A percentile compares a stretch with the other conserved stretches of the same genome.
Evolutionary conservation across 1,140 invertebrate species (phyloP).

Genomic region (Drosophila lacteicornis): DNA sequence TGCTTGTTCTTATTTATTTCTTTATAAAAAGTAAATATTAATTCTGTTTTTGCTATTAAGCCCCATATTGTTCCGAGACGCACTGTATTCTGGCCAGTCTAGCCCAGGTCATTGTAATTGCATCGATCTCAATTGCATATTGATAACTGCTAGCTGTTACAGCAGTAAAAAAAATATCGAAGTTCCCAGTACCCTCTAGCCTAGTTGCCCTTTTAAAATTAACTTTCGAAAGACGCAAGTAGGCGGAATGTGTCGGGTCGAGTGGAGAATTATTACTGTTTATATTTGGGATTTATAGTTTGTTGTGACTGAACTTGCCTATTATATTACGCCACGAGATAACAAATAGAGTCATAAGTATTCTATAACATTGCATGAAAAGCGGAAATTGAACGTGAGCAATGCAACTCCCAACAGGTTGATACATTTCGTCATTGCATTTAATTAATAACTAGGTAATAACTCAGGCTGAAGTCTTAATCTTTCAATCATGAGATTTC

Average conservation of each 20-base stretch:
- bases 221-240: neutral
- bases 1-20: neutral
- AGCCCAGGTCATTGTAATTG: slow-evolving; percentile 4
- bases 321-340: slow-evolving; percentile 29
- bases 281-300: slow-evolving; percentile 36
- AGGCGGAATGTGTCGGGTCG: neutral
- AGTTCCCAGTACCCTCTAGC: neutral
- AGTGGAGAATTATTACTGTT: slow-evolving; percentile 30
- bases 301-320: slow-evolving; percentile 27
- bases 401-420: slow-evolving; percentile 4
- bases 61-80: neutral
- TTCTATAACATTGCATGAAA: slow-evolving; percentile 29
- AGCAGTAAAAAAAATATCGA: neutral
- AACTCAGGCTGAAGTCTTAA: slow-evolving; percentile 5
- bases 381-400: slow-evolving; percentile 27
- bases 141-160: slow-evolving; percentile 3
- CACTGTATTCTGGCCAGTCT: slow-evolving; percentile 10
- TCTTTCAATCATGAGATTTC: slow-evolving; percentile 5
- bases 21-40: neutral
- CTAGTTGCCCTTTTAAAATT: neutral
- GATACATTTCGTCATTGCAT: slow-evolving; percentile 23
- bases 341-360: slow-evolving; percentile 37
- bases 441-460: slow-evolving; percentile 23
- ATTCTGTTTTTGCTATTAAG: neutral
- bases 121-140: slow-evolving; percentile 22